A percentile compares a stretch with the other conserved stretches of the same genome.
Conservation (phyloP, 2,888 invertebrate species). For the Cheilosia vulpina region DNA sequence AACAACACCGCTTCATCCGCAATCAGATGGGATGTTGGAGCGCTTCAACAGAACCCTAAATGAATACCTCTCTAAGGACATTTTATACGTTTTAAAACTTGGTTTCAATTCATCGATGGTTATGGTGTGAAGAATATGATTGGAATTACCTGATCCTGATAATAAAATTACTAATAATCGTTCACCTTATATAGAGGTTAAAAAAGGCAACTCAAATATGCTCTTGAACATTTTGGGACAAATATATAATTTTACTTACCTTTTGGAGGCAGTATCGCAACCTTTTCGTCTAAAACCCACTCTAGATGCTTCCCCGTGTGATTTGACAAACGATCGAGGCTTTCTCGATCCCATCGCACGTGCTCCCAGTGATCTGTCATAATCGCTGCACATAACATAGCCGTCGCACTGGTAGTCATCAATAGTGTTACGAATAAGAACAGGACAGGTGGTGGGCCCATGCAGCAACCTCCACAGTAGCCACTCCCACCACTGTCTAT, state of each 20-base stretch:
- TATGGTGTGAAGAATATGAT: too few species aligned
- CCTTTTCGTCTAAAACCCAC: slow-evolving; percentile 91
- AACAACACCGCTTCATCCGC: too few species aligned
- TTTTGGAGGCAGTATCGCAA: slow-evolving; percentile 86
- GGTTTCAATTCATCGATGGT: too few species aligned
- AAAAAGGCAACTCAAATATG: too few species aligned
- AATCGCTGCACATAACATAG: slow-evolving; percentile 92
- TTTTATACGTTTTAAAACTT: too few species aligned
- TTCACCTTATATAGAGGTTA: too few species aligned
- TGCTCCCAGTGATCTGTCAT: slow-evolving; percentile 97
- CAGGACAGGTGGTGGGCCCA: slow-evolving; percentile 82
- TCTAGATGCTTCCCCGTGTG: slow-evolving; percentile 86
- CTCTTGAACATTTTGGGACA: too few species aligned
- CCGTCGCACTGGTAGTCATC: slow-evolving; percentile 90
- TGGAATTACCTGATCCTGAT: too few species aligned
- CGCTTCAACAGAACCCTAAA: too few species aligned
- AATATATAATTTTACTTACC: slow-evolving; percentile 77
- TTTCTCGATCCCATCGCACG: slow-evolving; percentile 90
- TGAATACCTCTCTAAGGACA: too few species aligned
- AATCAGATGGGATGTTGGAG: too few species aligned
- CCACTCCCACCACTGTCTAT: slow-evolving; percentile 80
- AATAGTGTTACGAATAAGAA: slow-evolving; percentile 85
- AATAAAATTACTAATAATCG: too few species aligned
- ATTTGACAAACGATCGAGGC: slow-evolving; percentile 81
- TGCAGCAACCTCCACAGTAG: slow-evolving; percentile 81